Evolutionary conservation across 2,113 vertebrate genomes (phyloP), one percentile per base, ranked within the genome.

Genomic region (Chloroceryle aenea): DNA sequence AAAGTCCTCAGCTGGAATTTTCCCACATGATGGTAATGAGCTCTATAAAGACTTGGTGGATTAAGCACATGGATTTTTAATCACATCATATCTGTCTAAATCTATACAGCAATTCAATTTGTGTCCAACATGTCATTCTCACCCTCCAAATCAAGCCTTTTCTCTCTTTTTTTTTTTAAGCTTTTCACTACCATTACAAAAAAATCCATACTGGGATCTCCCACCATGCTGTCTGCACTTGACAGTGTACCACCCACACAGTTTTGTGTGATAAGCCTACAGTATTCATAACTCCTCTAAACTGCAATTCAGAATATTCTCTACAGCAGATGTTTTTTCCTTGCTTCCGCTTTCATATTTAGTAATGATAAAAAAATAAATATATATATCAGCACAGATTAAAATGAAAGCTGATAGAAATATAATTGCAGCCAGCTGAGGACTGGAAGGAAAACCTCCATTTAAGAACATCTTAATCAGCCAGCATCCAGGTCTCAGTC

Each of bases 301-400:
- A 94, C 26, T 89, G 66, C 15, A 22, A 76, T 92, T 92, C 77
- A 90, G 50, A 88, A 45, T 83, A 82, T 87, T 93, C 83, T 93
- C 56, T 85, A 77, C 40, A 93, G 69, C 91, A 96, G 87, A 93
- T 90, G n/a, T 86, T 95, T 96, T 71, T 94, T 93, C 66, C 55
- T 97, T 92, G 59, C 32, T 81, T 94, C 89, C 93, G 29, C 45
- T 91, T 68, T 94, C 87, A 94, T 92, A 92, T 63, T 91, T 93
- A 95, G 76, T 38, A 90, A 92, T 53, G 87, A 66, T 23, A 1
- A 6, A 63, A 29, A 55, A 45, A 34, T n/a, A 74, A 88, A 76
- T 17, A 45, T 47, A 47, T 47, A 47, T 47, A 72, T 59, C 58
- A 89, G 56, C 55, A 71, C 47, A 75, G 67, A 58, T 93, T 89